Evolutionary conservation across 2,797 vertebrate genomes (phyloP), one percentile per base, ranked within the genome.

Genomic region (Onychomys leucogaster): DNA sequence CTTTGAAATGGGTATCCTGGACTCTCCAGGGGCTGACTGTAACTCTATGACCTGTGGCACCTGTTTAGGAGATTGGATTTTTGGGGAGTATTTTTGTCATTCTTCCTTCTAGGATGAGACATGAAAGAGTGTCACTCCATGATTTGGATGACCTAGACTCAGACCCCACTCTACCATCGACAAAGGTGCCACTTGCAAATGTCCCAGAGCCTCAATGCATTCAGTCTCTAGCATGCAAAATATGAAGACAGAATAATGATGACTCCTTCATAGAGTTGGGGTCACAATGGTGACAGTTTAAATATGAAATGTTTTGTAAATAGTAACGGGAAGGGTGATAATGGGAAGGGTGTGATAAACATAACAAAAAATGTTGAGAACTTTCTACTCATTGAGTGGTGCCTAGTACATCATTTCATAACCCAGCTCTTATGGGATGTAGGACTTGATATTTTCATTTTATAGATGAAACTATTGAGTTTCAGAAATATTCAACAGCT

Each of bases 301-400:
- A 57, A 21, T 57, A 63, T 82, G 57, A 81, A 67, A n/a, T 78
- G 41, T 90, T 94, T 89, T 85, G n/a, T 75, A 84, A 92, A 73
- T 11, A 17, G 52, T 55, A 55, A 55, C 55, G 49, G 49, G 49
- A 52, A 52, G 41, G 16, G 17, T 12, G 71, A 14, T 10, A 29
- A 25, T 37, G 4, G 0, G 12, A 49, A 90, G 13, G 37, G 11
- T 88, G 5, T 13, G 21, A 41, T 52, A 82, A 91, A 75, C 25
- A 21, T 32, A n/a, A 82, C 46, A 34, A 57, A 77, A 82, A 89
- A n/a, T 23, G 3, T 52, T 32, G 25, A 43, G 63, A 49, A 63
- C 6, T 7, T 0, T 71, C 41, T 92, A 29, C 34, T 19, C 17
- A 6, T 9, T 77, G 65, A 73, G 29, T 61, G 17, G 34, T 57